Conservation (phyloP, 2,888 invertebrate genomes). For the Capitulum mitella region DNA sequence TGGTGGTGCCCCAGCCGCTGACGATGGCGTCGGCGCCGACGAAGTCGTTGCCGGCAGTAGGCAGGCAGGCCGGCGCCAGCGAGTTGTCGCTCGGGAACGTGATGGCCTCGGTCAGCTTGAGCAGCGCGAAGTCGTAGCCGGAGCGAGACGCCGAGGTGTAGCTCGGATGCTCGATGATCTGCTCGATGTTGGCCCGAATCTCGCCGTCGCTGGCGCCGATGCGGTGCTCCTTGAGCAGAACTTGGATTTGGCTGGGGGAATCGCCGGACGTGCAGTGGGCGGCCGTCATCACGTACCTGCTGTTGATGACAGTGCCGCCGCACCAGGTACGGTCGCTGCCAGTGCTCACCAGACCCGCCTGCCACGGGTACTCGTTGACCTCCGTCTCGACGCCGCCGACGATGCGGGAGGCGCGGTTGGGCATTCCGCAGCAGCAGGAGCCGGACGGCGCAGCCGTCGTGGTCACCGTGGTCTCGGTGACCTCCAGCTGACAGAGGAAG, state of each 20-base stretch:
- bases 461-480: background rate
- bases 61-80: constrained; percentile 29
- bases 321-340: background rate
- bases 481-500: background rate
- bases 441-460: background rate
- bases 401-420: background rate
- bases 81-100: constrained; percentile 20
- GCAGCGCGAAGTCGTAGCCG: constrained; percentile 27
- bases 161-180: background rate
- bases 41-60: background rate
- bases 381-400: constrained; percentile 5
- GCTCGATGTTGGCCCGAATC: background rate
- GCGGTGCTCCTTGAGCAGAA: constrained; percentile 20
- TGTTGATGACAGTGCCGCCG: constrained; percentile 20
- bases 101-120: constrained; percentile 24
- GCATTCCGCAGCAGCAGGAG: background rate
- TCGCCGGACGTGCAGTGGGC: background rate
- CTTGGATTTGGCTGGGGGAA: background rate
- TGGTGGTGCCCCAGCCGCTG: constrained; percentile 27
- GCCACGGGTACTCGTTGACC: constrained; percentile 11
- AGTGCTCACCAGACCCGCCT: background rate
- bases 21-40: constrained; percentile 26
- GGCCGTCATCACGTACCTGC: constrained; percentile 19
- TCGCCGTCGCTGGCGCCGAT: background rate
- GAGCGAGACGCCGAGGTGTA: background rate